A percentile compares a stretch with the other conserved stretches of the same genome.
phyloP scores from a whole-genome alignment of 1,140 invertebrate genomes.

The Neodiprion pinetum region DNA sequence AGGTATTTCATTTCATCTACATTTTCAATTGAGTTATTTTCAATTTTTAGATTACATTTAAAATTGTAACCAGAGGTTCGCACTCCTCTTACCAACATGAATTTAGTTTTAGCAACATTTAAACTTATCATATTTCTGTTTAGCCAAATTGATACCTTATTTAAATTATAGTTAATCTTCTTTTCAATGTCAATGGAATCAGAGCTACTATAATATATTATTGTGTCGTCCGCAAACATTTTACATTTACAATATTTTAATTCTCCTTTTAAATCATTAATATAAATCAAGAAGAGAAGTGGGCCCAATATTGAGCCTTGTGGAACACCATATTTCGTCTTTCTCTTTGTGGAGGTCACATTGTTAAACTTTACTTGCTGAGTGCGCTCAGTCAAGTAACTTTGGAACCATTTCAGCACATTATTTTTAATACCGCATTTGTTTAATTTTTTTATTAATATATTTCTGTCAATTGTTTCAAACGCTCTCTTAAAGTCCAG shows the following conservation, averaged over 20 bases:
- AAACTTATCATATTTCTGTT: neutral
- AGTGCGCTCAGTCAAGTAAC: neutral
- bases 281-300: neutral
- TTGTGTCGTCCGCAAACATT: slow-evolving; percentile 1
- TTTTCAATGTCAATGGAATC: neutral
- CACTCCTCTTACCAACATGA: no score
- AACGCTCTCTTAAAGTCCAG: slow-evolving; percentile 9
- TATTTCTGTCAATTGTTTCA: slow-evolving; percentile 5
- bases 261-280: neutral
- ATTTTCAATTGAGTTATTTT: no score
- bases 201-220: neutral
- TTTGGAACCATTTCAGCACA: neutral
- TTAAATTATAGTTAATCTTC: neutral
- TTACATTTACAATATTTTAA: neutral
- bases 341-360: neutral
- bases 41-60: no score
- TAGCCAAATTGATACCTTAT: neutral
- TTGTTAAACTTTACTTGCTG: neutral
- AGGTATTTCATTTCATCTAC: no score
- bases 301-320: neutral
- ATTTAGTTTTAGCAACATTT: no score
- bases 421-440: neutral
- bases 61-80: no score
- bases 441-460: neutral
- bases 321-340: neutral